Evolutionary conservation across 2,888 invertebrate species (phyloP), one percentile per base, ranked within the genome.

Genomic region (Iselma pallidipennis): DNA sequence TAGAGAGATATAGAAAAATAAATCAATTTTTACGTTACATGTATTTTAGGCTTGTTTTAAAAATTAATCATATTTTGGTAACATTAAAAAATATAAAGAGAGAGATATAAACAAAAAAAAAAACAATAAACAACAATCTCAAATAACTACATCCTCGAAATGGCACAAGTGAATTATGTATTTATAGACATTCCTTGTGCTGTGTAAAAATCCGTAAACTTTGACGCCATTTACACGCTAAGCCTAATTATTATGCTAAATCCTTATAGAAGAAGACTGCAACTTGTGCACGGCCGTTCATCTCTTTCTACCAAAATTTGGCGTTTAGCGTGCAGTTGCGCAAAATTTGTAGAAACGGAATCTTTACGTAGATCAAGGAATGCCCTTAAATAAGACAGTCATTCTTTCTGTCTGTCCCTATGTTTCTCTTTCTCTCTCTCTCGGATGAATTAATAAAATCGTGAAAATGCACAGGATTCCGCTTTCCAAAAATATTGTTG

Each of bases 1-100:
- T 42, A 12, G 9, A 21, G n/a, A 23, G 45, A 23, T n/a, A 45
- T 45, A 45, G 45, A 45, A 45, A 45, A 45, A 45, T 45, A 45
- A 45, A 45, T n/a, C 23, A 45, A 23, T 23, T 45, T 45, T 45
- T 9, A 45, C 45, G 21, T 45, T 45, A 45, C 45, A 45, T 45
- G 45, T 45, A 45, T 45, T 45, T 45, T n/a, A 45, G 45, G 45
- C 23, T 45, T 45, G 5, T 45, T 45, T n/a, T n/a, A n/a, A n/a
- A 23, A 45, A 45, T 23, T 28, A 28, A 7, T 5, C 1, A 23
- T 45, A 45, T 21, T 45, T n/a, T 45, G 45, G 45, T 45, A 45
- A 45, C 45, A 45, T 45, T 23, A 45, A 23, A 45, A 45, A 12
- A 21, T 45, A 45, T 23, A 42, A 3, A 42, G 28, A 7, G 23